Base-by-base conservation (phyloP, 2,113 vertebrate species). In the Lycaon pictus region DNA sequence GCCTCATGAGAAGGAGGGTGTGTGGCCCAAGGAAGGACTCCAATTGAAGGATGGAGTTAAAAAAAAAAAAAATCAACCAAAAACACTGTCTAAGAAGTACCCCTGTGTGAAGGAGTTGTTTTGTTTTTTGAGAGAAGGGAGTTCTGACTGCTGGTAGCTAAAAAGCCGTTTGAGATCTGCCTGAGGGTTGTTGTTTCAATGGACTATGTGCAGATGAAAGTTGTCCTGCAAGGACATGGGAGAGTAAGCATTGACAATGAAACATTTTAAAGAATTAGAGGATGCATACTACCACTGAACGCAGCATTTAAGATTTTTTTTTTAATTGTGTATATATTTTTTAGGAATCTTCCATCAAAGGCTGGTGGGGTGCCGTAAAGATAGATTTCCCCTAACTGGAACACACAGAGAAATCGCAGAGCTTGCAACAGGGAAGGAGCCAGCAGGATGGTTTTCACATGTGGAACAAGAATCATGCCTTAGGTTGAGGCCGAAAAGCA, bases 151-250 rank as follows among this genome's bases (percentile, higher is more conserved):
- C 25, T 88, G 69, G 55, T 56, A 81, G 48, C 76, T 60, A 65
- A 77, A 84, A 96, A 95, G 56, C 71, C 58, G 3, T 67, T 63
- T 51, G 88, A 92, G 27, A 89, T 83, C 58, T 65, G 90, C 56
- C 74, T 2, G 25, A 81, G 51, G 43, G 17, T 37, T 58, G 43
- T 71, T 97, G 80, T 95, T 96, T 92, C 51, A 95, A 92, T 53
- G 43, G 35, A 11, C 11, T 48, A 5, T 19, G 23, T 53, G 17
- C 25, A 58, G n/a, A 62, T 43, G 27, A 23, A 74, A 65, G 63
- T 53, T 80, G 60, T 88, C 88, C 35, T 37, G 13, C 0, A 7
- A 5, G 17, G 43, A 84, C 96, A 88, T 25, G 67, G 76, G 76
- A 25, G 56, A 83, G 63, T 53, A 80, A 56, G 25, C 23, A 1